A percentile compares a stretch with the other conserved stretches of the same genome.
Conservation (phyloP, 2,113 vertebrate species). For the Odocoileus hemionus region DNA sequence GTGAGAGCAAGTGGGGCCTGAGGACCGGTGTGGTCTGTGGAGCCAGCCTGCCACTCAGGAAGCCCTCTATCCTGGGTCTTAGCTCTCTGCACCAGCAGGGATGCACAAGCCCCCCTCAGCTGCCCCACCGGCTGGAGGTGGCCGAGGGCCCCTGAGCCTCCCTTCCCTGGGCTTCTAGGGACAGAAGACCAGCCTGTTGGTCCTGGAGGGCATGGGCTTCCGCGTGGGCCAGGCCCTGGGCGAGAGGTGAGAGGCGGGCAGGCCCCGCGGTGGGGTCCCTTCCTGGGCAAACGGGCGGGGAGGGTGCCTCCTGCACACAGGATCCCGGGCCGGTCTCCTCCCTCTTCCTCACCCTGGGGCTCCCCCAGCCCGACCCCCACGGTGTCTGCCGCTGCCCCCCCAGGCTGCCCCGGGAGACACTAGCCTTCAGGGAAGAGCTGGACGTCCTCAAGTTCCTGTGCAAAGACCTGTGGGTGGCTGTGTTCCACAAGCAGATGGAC, state of each 20-base stretch:
- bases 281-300: background rate
- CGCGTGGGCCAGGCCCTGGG: conserved; percentile 89
- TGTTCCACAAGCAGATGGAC: conserved; percentile 88
- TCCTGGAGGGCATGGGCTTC: conserved; percentile 89
- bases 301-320: background rate
- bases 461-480: conserved; percentile 88
- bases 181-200: conserved; percentile 79
- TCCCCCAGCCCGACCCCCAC: background rate
- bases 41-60: background rate
- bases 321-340: background rate
- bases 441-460: conserved; percentile 90
- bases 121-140: background rate
- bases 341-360: background rate
- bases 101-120: rapidly evolving
- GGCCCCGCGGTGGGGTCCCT: background rate
- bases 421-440: conserved; percentile 88
- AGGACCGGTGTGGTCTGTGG: no score
- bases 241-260: conserved; percentile 81
- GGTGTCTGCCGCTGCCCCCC: background rate
- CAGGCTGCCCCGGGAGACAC: conserved; percentile 86
- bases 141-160: background rate
- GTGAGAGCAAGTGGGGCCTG: background rate
- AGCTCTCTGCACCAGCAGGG: no score
- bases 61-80: background rate
- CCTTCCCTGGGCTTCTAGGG: conserved; percentile 70